Percentiles rank a stretch among this genome's conserved stretches.
Conservation (phyloP, 2,113 vertebrate species). For the Tragelaphus buxtoni region DNA sequence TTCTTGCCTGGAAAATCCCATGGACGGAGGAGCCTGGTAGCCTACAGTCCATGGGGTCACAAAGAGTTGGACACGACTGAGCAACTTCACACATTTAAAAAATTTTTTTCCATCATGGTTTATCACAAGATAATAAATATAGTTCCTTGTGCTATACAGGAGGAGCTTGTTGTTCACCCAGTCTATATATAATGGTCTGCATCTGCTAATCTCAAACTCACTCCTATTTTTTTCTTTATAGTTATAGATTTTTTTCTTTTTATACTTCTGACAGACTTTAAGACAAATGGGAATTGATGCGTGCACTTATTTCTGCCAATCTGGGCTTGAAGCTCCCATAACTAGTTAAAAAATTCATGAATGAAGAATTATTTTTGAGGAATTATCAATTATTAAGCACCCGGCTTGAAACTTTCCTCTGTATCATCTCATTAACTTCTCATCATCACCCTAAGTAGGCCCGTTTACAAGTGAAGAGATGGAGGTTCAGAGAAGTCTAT, state of each 20-base stretch:
- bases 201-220: not conserved
- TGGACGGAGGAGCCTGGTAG: not conserved
- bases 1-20: not conserved
- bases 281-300: not conserved
- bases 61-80: not conserved
- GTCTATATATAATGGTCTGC: not conserved
- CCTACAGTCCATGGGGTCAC: not conserved
- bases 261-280: not conserved
- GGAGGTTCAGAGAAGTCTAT: not conserved
- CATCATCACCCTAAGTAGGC: not conserved
- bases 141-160: not conserved
- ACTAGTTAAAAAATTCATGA: slow-evolving; percentile 29
- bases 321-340: not conserved
- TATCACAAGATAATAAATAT: not conserved
- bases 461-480: not conserved
- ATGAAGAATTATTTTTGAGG: not conserved
- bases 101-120: not conserved
- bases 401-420: not conserved
- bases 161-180: not conserved
- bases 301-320: not conserved
- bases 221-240: not conserved
- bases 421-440: not conserved
- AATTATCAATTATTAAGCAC: slow-evolving; percentile 4
- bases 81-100: not conserved
- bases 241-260: not conserved